phyloP scores from a whole-genome alignment of 2,113 vertebrate genomes.

The Centrocercus urophasianus region DNA sequence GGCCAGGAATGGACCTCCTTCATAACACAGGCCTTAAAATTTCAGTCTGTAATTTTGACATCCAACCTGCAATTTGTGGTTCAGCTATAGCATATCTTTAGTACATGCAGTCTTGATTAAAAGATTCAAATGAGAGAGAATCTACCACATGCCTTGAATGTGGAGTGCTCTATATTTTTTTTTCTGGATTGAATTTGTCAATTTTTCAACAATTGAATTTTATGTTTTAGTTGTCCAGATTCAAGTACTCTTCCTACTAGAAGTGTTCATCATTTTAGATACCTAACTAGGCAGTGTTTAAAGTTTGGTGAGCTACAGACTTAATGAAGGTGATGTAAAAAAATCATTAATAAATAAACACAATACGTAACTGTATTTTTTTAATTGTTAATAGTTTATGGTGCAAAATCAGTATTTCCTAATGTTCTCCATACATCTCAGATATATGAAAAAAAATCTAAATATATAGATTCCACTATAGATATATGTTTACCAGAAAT shows the following conservation, averaged over 20 bases:
- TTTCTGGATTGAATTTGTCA: constrained; percentile 10
- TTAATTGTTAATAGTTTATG: background rate
- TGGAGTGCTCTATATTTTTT: background rate
- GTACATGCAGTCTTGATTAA: constrained; percentile 41
- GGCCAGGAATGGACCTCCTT: constrained; percentile 7
- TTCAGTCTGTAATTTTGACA: constrained; percentile 15
- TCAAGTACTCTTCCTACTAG: background rate
- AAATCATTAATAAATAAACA: background rate
- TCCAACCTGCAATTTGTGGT: constrained; percentile 44
- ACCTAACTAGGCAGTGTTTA: background rate
- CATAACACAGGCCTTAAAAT: background rate
- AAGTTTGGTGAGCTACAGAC: background rate
- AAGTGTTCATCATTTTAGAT: background rate
- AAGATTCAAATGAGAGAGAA: constrained; percentile 1
- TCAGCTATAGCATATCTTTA: constrained; percentile 10
- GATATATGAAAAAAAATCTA: background rate
- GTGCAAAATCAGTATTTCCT: background rate
- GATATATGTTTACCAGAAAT: background rate
- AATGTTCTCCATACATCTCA: background rate
- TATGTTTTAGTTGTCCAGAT: background rate
- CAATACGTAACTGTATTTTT: background rate
- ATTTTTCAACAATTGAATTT: background rate
- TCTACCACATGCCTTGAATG: background rate
- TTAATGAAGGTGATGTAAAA: background rate
- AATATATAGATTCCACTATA: background rate